A percentile compares a stretch with the other conserved stretches of the same genome.
These are phyloP conservation scores for Anas bahamensis DNA, from an alignment of 2,797 vertebrate genomes.

Conservation along the genomic window DNA sequence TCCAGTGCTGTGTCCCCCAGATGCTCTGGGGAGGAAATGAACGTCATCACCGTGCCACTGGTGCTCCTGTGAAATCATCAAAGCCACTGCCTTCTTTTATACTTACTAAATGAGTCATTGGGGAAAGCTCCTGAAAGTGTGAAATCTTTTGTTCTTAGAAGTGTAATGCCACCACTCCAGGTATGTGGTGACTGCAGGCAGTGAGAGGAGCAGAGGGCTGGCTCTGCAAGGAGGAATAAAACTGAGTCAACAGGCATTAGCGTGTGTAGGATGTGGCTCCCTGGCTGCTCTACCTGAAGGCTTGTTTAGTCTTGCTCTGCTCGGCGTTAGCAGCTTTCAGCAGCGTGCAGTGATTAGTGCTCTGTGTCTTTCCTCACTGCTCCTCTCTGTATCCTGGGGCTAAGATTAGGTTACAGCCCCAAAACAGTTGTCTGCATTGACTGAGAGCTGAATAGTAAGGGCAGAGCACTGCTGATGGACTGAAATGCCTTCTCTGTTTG, in stretches of 20 bases:
- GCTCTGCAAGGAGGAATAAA: not conserved
- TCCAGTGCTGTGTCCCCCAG: not conserved
- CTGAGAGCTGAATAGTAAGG: constrained; percentile 9
- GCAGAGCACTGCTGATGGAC: constrained; percentile 40
- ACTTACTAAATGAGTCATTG: not conserved
- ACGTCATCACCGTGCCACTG: not conserved
- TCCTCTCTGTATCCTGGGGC: constrained; percentile 16
- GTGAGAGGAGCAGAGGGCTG: not conserved
- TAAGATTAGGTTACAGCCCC: constrained; percentile 2
- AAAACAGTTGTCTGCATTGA: constrained; percentile 18
- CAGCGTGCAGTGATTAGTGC: constrained; percentile 6
- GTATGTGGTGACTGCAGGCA: not conserved
- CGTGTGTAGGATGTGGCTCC: not conserved
- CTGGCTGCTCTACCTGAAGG: not conserved
- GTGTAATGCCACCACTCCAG: not conserved
- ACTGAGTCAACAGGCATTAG: not conserved
- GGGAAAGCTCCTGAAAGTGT: not conserved
- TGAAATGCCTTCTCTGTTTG: constrained; percentile 56
- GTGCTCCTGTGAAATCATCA: not conserved
- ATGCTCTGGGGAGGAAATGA: not conserved
- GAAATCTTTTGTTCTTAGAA: not conserved
- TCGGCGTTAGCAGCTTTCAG: not conserved
- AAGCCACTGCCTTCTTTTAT: not conserved
- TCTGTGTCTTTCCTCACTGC: not conserved
- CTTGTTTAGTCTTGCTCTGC: constrained; percentile 55